Conservation (phyloP, 23 tunicate species). For the Styela plicata region DNA sequence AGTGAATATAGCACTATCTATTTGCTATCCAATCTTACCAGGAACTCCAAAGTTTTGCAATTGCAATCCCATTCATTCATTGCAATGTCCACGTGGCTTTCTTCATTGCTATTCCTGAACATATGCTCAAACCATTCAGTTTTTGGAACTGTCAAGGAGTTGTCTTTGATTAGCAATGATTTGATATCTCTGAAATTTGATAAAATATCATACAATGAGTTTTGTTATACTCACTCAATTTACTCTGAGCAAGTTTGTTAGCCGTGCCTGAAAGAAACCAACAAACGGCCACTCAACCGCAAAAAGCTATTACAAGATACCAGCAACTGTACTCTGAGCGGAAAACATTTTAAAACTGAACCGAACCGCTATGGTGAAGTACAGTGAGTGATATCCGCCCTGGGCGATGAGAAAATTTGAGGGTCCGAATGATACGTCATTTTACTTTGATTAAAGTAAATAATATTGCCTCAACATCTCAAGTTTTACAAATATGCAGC, state of each 20-base stretch:
- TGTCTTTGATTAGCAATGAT: not conserved
- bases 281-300: not conserved
- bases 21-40: too few species aligned
- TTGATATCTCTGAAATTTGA: not conserved
- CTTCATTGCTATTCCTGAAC: not conserved
- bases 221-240: not conserved
- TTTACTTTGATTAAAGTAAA: too few species aligned
- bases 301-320: not conserved
- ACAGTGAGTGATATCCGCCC: too few species aligned
- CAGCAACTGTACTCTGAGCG: too few species aligned
- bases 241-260: not conserved
- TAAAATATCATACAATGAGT: too few species aligned
- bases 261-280: not conserved
- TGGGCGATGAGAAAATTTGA: too few species aligned
- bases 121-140: not conserved
- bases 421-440: too few species aligned
- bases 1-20: too few species aligned
- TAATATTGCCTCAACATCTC: too few species aligned
- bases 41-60: not conserved
- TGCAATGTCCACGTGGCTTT: not conserved
- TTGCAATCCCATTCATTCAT: not conserved
- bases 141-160: not conserved
- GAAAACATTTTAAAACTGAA: too few species aligned
- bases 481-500: too few species aligned
- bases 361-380: too few species aligned